These are phyloP conservation scores for Coturnix japonica DNA, from an alignment of 2,113 vertebrate species.

Conservation along the genomic window DNA sequence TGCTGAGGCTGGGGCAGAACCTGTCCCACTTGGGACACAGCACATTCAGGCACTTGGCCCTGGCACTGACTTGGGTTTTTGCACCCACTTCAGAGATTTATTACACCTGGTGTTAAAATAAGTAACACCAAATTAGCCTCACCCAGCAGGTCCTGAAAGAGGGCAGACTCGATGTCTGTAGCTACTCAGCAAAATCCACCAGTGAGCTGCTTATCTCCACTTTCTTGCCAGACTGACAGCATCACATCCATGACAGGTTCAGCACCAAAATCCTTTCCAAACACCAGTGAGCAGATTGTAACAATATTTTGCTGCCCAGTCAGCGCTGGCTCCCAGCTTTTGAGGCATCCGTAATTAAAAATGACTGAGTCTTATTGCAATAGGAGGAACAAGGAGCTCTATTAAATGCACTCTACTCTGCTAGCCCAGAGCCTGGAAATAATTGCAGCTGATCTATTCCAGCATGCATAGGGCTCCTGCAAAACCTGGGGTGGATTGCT, in stretches of 20 bases:
- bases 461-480: not conserved
- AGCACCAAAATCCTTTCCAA: not conserved
- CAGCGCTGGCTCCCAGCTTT: not conserved
- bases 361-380: conserved; percentile 40
- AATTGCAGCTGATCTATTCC: conserved; percentile 46
- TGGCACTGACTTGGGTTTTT: not conserved
- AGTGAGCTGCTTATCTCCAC: not conserved
- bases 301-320: conserved; percentile 41
- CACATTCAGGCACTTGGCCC: not conserved
- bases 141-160: not conserved
- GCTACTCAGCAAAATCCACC: conserved; percentile 22
- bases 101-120: not conserved
- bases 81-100: not conserved
- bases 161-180: not conserved
- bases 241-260: not conserved
- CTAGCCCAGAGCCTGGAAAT: conserved; percentile 24
- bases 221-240: conserved; percentile 28
- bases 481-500: conserved; percentile 48
- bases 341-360: not conserved
- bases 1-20: not conserved
- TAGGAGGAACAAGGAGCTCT: conserved; percentile 22
- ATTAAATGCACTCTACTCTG: conserved; percentile 59
- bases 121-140: not conserved
- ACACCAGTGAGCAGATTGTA: not conserved
- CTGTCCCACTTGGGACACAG: accelerated